These are phyloP conservation scores for Trichopoda pennipes DNA, from an alignment of 2,888 invertebrate species.

Conservation along the genomic window DNA sequence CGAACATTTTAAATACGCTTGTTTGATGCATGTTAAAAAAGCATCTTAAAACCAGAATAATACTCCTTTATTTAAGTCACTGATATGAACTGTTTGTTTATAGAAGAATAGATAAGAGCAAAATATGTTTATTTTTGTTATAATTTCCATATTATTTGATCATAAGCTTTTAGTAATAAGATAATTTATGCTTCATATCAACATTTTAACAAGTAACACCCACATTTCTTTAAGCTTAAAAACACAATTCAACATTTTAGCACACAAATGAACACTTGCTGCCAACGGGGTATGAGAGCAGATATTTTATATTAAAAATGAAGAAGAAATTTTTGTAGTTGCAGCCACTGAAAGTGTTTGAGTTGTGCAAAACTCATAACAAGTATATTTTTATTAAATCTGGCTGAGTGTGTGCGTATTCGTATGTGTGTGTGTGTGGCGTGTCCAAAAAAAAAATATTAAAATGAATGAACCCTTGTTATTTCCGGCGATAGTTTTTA, in stretches of 20 bases:
- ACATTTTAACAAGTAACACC: slow-evolving; percentile 49
- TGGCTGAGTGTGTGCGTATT: not conserved
- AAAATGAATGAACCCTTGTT: slow-evolving; percentile 26
- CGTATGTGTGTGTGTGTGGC: not conserved
- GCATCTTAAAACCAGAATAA: not conserved
- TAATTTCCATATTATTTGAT: not conserved
- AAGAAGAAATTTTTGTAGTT: slow-evolving; percentile 1
- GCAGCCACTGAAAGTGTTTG: slow-evolving; percentile 13
- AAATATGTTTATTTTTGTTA: slow-evolving; percentile 29
- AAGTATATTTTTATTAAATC: slow-evolving; percentile 40
- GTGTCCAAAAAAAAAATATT: slow-evolving; percentile 1
- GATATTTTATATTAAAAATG: slow-evolving; percentile 13
- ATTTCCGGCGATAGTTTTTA: slow-evolving; percentile 30
- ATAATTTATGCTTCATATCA: slow-evolving; percentile 47
- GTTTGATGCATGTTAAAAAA: no score
- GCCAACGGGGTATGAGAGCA: not conserved
- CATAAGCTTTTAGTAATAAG: slow-evolving; percentile 40
- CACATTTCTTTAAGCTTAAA: slow-evolving; percentile 15
- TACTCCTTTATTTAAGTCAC: not conserved
- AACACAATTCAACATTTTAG: not conserved
- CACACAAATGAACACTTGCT: not conserved
- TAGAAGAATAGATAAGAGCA: not conserved
- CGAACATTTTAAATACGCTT: no score
- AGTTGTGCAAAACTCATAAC: slow-evolving; percentile 15
- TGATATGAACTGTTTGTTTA: not conserved